phyloP scores from a whole-genome alignment of 53 echinoderm and acorn worm genomes.

The Hippasteria phrygiana region DNA sequence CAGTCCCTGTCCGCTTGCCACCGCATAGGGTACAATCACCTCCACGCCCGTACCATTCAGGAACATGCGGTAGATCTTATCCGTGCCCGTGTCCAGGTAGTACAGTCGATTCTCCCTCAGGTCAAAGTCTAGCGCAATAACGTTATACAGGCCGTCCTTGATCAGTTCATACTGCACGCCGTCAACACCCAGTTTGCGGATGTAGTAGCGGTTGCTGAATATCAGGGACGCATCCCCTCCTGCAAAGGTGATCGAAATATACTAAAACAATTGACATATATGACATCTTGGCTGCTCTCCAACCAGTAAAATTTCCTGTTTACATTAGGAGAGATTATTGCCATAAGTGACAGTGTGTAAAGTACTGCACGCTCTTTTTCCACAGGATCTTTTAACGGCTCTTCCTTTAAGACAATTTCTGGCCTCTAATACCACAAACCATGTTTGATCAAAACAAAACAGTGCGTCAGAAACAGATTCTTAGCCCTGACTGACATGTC shows the following conservation, averaged over 20 bases:
- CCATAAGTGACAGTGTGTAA: no score
- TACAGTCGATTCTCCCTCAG: conserved; percentile 71
- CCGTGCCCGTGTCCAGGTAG: conserved; percentile 63
- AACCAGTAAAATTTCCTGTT: conserved; percentile 92
- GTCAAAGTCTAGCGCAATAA: conserved; percentile 84
- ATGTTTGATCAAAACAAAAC: no score
- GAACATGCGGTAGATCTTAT: conserved; percentile 66
- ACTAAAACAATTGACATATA: no score
- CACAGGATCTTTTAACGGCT: no score
- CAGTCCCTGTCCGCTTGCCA: conserved; percentile 79
- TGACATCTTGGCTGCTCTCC: conserved; percentile 73
- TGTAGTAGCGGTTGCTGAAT: conserved; percentile 94
- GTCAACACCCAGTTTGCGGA: conserved; percentile 80
- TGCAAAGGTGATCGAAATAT: neutral
- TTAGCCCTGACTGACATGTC: no score
- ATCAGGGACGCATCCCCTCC: conserved; percentile 78
- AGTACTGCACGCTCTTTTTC: no score
- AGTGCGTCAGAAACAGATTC: no score
- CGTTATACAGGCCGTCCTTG: conserved; percentile 67
- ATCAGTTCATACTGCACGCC: conserved; percentile 76
- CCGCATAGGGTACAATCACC: conserved; percentile 69
- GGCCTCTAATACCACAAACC: no score
- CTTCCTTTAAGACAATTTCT: no score
- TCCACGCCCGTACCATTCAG: conserved; percentile 77
- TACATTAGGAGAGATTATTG: no score